These are phyloP conservation scores for Ptiloglossa arizonensis DNA, from an alignment of 1,140 invertebrate genomes.

Conservation along the genomic window DNA sequence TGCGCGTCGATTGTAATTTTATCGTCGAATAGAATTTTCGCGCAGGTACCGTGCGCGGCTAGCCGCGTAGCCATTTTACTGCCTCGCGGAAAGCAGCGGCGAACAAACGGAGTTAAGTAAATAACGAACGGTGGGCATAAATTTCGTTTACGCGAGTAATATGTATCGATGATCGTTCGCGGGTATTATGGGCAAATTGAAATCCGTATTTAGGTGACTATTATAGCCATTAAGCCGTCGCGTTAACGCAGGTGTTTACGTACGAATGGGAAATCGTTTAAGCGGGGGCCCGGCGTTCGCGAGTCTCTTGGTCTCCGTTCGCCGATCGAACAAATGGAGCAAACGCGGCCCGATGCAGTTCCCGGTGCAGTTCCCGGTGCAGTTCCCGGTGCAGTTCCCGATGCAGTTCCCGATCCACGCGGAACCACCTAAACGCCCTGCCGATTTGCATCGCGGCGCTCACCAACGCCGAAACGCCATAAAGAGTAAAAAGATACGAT, in stretches of 20 bases:
- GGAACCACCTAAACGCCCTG: neutral
- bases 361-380: too few relatives aligned
- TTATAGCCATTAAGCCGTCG: constrained; percentile 30
- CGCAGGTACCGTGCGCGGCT: neutral
- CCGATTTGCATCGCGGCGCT: constrained; percentile 45
- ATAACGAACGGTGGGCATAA: constrained; percentile 20
- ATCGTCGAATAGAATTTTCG: neutral
- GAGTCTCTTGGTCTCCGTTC: neutral
- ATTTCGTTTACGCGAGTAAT: constrained; percentile 9
- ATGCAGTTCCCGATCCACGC: neutral
- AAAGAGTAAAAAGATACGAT: constrained; percentile 63
- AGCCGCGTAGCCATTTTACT: neutral
- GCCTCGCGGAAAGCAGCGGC: neutral
- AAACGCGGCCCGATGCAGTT: too few relatives aligned
- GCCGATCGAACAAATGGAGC: constrained; percentile 26
- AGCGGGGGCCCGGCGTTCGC: neutral
- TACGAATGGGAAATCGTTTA: constrained; percentile 10
- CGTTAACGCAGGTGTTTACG: constrained; percentile 33
- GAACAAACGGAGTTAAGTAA: constrained; percentile 12
- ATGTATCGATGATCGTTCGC: constrained; percentile 28
- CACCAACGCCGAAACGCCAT: constrained; percentile 39
- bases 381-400: neutral
- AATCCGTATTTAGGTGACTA: constrained; percentile 47
- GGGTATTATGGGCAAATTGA: constrained; percentile 12
- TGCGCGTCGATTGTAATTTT: neutral